Evolutionary conservation across 2,888 invertebrate species (phyloP).

Genomic region (Abscondita cerata): DNA sequence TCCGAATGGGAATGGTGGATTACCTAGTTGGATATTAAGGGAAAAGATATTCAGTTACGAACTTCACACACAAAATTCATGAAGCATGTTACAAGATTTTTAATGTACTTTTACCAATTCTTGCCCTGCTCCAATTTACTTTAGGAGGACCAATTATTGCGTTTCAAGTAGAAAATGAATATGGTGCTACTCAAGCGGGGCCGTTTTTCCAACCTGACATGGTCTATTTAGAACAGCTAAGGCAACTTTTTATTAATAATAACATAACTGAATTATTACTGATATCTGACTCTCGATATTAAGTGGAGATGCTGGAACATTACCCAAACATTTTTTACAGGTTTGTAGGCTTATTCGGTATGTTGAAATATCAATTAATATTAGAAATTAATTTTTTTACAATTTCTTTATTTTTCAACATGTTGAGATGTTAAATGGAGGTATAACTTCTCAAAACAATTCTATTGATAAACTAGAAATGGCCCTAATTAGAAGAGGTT

Average conservation of each 20-base stretch:
- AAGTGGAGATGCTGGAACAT: slow-evolving; percentile 35
- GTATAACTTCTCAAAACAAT: too few species aligned
- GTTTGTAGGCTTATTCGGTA: too few species aligned
- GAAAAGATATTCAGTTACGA: slow-evolving; percentile 59
- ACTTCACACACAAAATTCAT: slow-evolving; percentile 56
- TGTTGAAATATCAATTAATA: too few species aligned
- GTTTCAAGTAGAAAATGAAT: slow-evolving; percentile 93
- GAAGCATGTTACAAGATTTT: slow-evolving; percentile 61
- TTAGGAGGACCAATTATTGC: slow-evolving; percentile 88
- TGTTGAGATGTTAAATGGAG: too few species aligned
- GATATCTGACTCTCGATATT: slow-evolving; percentile 59
- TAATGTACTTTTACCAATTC: slow-evolving; percentile 58
- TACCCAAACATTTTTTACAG: slow-evolving; percentile 37
- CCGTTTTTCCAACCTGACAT: slow-evolving; percentile 45
- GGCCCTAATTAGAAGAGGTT: too few species aligned
- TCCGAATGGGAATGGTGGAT: slow-evolving; percentile 79
- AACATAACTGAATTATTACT: slow-evolving; percentile 60
- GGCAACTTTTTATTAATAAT: slow-evolving; percentile 50
- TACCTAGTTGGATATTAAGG: slow-evolving; percentile 44
- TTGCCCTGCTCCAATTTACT: slow-evolving; percentile 64
- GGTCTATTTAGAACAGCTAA: slow-evolving; percentile 58
- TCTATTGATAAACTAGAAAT: too few species aligned
- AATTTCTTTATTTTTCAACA: too few species aligned
- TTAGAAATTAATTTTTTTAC: too few species aligned
- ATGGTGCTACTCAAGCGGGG: slow-evolving; percentile 68